These are phyloP conservation scores for Macrosiphum euphorbiae DNA, from an alignment of 2,888 invertebrate genomes.

Conservation along the genomic window DNA sequence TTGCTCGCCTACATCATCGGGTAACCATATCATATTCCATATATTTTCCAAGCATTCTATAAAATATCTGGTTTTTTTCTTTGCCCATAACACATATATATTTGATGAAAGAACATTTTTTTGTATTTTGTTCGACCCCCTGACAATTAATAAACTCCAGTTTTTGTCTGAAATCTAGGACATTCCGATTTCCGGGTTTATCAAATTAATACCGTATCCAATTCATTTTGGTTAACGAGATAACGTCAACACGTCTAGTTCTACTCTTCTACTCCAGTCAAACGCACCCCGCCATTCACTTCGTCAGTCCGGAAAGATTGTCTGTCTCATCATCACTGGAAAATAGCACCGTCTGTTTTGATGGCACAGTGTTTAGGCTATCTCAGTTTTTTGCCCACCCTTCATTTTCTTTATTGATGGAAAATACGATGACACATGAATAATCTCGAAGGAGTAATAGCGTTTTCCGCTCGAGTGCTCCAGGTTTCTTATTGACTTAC, in stretches of 20 bases:
- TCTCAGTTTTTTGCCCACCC: conserved; percentile 9
- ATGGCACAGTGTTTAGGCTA: conserved; percentile 15
- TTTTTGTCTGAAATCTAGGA: neutral
- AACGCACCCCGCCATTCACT: neutral
- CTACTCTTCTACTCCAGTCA: neutral
- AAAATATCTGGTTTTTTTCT: neutral
- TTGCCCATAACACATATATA: neutral
- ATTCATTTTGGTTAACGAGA: conserved; percentile 39
- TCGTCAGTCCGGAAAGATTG: neutral
- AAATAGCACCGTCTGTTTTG: conserved; percentile 28
- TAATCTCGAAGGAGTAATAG: conserved; percentile 40
- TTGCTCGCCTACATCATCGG: neutral
- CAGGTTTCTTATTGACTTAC: conserved; percentile 28
- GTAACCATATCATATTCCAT: no score
- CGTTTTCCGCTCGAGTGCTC: conserved; percentile 25
- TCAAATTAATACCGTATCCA: conserved; percentile 35
- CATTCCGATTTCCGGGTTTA: neutral
- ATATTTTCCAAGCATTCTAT: neutral
- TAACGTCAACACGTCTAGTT: conserved; percentile 8
- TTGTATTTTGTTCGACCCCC: neutral
- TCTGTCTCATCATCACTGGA: neutral
- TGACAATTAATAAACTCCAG: neutral
- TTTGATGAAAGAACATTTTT: neutral
- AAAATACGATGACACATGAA: conserved; percentile 45
- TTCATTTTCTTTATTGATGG: conserved; percentile 43